Evolutionary conservation across 1,140 invertebrate species (phyloP).

Genomic region (Macrostomum lignano): DNA sequence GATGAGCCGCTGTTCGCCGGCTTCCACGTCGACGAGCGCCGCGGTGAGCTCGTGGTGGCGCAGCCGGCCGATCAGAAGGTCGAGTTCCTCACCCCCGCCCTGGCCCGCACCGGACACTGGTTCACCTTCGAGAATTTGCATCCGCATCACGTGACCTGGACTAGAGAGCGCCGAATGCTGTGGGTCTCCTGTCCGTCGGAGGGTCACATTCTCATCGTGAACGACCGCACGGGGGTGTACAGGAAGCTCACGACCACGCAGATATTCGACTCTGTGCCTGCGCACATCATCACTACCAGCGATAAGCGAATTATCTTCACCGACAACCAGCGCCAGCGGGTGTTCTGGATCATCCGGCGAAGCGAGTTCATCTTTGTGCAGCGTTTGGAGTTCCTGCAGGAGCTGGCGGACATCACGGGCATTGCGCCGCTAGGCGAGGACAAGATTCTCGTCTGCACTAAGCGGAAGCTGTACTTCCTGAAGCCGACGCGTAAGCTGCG

Average conservation of each 20-base stretch:
- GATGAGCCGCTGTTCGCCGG: not conserved
- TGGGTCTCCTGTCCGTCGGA: not conserved
- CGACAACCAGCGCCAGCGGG: not conserved
- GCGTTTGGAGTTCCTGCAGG: not conserved
- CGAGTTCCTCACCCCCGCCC: not conserved
- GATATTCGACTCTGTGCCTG: not conserved
- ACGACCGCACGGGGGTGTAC: not conserved
- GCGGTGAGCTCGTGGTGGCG: not conserved
- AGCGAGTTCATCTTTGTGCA: slow-evolving; percentile 1
- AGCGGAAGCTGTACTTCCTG: too few relatives aligned
- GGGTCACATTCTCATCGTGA: not conserved
- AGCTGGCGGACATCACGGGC: too few relatives aligned
- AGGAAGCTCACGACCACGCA: not conserved
- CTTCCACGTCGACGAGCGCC: not conserved
- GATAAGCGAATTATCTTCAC: slow-evolving; percentile 1
- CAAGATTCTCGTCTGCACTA: too few relatives aligned
- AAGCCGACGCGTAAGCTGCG: too few relatives aligned
- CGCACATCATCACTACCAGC: slow-evolving; percentile 1
- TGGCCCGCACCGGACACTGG: not conserved
- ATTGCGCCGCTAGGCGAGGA: too few relatives aligned
- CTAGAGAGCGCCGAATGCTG: not conserved
- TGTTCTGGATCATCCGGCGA: not conserved
- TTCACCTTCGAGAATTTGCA: not conserved
- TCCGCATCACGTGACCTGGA: not conserved
- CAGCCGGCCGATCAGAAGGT: not conserved